phyloP scores from a whole-genome alignment of 2,888 invertebrate genomes.

The Athetis lepigone region DNA sequence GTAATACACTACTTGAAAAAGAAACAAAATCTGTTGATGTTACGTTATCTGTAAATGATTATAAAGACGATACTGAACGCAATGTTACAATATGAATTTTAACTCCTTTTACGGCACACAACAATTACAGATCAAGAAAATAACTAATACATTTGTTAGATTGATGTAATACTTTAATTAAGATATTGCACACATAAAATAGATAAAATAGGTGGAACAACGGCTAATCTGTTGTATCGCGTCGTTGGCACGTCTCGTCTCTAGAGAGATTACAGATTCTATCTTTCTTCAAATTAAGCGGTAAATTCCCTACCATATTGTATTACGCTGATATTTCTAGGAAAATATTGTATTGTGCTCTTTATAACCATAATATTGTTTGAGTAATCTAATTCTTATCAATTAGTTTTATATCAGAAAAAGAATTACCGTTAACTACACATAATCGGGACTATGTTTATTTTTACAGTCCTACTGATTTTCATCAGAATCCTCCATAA shows the following conservation, averaged over 20 bases:
- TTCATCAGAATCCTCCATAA: too few species aligned
- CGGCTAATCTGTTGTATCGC: neutral
- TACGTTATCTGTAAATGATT: neutral
- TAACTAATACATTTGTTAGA: neutral
- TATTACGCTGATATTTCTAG: neutral
- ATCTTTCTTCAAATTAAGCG: neutral
- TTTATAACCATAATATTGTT: too few species aligned
- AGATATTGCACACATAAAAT: neutral
- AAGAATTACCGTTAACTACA: too few species aligned
- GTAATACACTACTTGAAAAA: constrained; percentile 3
- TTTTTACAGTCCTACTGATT: too few species aligned
- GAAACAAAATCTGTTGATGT: neutral
- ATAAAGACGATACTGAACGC: neutral
- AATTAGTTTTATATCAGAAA: too few species aligned
- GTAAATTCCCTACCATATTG: neutral
- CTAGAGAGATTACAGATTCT: neutral
- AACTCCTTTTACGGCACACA: neutral
- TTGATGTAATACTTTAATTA: neutral
- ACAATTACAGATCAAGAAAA: neutral
- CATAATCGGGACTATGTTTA: too few species aligned
- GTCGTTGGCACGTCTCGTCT: constrained; percentile 4
- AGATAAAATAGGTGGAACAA: constrained; percentile 7
- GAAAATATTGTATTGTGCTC: neutral
- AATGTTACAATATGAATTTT: neutral
- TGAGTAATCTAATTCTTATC: too few species aligned